A percentile compares a stretch with the other conserved stretches of the same genome.
Conservation (phyloP, 2,797 vertebrate genomes). For the Sandelia bainsii region DNA sequence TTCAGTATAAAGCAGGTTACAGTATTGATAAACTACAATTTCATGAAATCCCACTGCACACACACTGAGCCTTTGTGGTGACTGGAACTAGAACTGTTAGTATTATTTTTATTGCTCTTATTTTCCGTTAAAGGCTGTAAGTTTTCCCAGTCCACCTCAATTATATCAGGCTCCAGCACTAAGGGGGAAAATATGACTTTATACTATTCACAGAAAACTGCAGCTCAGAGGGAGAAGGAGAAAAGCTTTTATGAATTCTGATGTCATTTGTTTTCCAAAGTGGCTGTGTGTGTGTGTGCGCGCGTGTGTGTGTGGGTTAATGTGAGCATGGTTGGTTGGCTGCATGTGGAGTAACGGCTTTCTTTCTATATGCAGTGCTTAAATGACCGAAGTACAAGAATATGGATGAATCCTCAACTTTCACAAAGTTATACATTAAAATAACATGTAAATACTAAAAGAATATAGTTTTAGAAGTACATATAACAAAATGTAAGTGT, state of each 20-base stretch:
- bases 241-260: slow-evolving; percentile 78
- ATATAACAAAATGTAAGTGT: not conserved
- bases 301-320: slow-evolving; percentile 22
- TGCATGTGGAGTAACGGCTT: slow-evolving; percentile 24
- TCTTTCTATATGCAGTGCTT: slow-evolving; percentile 3
- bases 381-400: slow-evolving; percentile 2
- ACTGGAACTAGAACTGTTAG: slow-evolving; percentile 62
- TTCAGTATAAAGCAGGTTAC: slow-evolving; percentile 32
- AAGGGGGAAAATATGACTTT: slow-evolving; percentile 83
- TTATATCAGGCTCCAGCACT: slow-evolving; percentile 72
- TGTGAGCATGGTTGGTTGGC: slow-evolving; percentile 20
- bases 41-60: slow-evolving; percentile 48
- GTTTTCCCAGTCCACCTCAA: slow-evolving; percentile 82
- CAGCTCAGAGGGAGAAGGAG: slow-evolving; percentile 69
- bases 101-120: slow-evolving; percentile 76
- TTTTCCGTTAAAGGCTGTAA: slow-evolving; percentile 79
- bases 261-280: slow-evolving; percentile 84
- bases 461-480: not conserved
- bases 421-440: not conserved
- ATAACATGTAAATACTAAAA: slow-evolving; percentile 2
- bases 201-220: slow-evolving; percentile 75
- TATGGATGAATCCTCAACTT: slow-evolving; percentile 1
- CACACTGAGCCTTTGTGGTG: slow-evolving; percentile 29
- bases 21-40: slow-evolving; percentile 38
- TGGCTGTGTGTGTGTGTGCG: slow-evolving; percentile 39